Percentiles rank a stretch among this genome's conserved stretches.
Conservation (phyloP, 2,113 vertebrate genomes). For the Malurus elegans region DNA sequence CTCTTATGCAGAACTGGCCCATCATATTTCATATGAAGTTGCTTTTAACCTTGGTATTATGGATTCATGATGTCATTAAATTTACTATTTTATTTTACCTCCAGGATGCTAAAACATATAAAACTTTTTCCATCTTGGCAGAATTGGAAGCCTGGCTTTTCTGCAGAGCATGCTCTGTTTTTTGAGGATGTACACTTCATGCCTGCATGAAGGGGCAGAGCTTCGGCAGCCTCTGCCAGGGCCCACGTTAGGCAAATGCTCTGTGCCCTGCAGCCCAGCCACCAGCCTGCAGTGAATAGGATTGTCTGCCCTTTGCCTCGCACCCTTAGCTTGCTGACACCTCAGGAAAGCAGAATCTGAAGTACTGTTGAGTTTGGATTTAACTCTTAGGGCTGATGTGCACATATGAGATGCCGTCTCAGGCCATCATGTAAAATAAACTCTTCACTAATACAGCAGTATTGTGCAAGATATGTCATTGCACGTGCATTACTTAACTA, state of each 20-base stretch:
- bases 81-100: neutral
- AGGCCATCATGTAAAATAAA: neutral
- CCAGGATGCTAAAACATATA: neutral
- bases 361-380: neutral
- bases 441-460: neutral
- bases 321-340: neutral
- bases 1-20: neutral
- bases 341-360: neutral
- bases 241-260: neutral
- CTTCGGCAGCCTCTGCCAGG: neutral
- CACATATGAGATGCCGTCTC: neutral
- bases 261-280: neutral
- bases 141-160: neutral
- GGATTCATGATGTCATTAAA: slow-evolving; percentile 1
- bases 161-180: neutral
- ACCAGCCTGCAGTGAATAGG: neutral
- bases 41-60: slow-evolving; percentile 10
- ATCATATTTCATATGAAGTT: neutral
- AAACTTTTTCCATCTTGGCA: neutral
- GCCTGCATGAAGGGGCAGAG: neutral
- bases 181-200: neutral
- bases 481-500: neutral
- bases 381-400: neutral
- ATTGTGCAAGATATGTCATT: neutral
- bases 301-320: neutral